A percentile compares a stretch with the other conserved stretches of the same genome.
phyloP scores from a whole-genome alignment of 2,113 vertebrate species.

The Chionodraco myersi region DNA sequence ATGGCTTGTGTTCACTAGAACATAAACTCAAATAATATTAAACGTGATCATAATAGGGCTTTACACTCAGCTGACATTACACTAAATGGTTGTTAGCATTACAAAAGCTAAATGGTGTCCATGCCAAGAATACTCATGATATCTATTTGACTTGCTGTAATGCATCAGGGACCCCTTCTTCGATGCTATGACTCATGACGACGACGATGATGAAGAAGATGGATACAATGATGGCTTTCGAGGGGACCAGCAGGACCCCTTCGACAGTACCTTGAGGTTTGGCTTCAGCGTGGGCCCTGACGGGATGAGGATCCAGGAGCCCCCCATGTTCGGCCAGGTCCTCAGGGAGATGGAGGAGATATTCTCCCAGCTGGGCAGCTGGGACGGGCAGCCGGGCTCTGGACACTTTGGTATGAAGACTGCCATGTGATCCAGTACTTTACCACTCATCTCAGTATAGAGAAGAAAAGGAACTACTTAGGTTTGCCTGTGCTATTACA shows the following conservation, averaged over 20 bases:
- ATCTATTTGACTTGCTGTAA: neutral
- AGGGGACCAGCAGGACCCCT: constrained; percentile 64
- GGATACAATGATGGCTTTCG: constrained; percentile 53
- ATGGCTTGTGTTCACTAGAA: too few species aligned
- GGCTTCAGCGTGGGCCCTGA: constrained; percentile 80
- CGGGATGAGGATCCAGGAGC: constrained; percentile 78
- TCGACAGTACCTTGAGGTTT: constrained; percentile 79
- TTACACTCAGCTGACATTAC: too few species aligned
- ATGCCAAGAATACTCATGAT: neutral
- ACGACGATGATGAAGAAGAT: constrained; percentile 68
- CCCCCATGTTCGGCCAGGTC: constrained; percentile 77
- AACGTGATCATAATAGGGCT: too few species aligned
- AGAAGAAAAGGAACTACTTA: too few species aligned
- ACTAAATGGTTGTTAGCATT: too few species aligned
- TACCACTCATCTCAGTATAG: too few species aligned
- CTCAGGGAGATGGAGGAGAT: constrained; percentile 85
- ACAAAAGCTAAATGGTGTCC: too few species aligned
- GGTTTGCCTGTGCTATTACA: too few species aligned
- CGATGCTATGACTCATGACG: constrained; percentile 81
- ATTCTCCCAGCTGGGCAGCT: constrained; percentile 74
- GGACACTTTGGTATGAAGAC: constrained; percentile 61
- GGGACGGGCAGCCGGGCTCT: constrained; percentile 52
- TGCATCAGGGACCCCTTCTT: constrained; percentile 82
- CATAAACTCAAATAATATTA: too few species aligned
- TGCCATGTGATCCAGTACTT: neutral